Base-by-base conservation (phyloP, 1,140 invertebrate genomes). In the Solen grandis region DNA sequence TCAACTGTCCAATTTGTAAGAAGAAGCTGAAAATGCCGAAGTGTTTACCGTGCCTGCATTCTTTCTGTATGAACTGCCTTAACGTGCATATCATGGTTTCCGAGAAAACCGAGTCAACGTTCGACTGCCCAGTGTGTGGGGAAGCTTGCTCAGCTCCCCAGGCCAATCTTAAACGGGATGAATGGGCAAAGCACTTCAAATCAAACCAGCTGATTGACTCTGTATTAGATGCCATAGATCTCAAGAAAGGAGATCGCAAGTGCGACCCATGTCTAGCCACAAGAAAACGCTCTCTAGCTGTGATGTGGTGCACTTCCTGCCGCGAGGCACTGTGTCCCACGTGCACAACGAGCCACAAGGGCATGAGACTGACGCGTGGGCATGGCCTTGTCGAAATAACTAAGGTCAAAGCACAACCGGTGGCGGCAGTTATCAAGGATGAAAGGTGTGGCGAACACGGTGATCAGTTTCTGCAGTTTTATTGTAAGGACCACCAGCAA, bases 261-360 rank as follows among this genome's bases (percentile, higher is more conserved):
- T 70, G 77, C 29, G 77, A 79, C n/a, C 77, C 77, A 1, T 79
- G 77, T 27, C 54, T 50, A 19, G 35, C 55, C n/a, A 79, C 29
- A 8, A 25, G 35, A n/a, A 72, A 79, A 33, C 8, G 36, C 46
- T 22, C 66, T 16, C 25, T 52, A 16, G 77, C 77, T n/a, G 41
- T 63, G 25, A 79, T 25, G 29, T 79, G 68, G 66, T 79, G 77
- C 27, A 57, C 50, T n/a, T 68, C 75, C n/a, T 78, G 75, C 31
- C 50, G 63, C 0, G 74, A 79, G 38, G 76, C 76, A 1, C 76
- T 79, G 1, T 79, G 76, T 27, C 10, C 52, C 4, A 46, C 27
- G 13, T 79, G 66, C 66, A 62, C 76, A 5, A 70, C 41, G 16
- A 79, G 65, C 35, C 76, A 79, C 29, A 33, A 52, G n/a, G 76